Evolutionary conservation across 1,140 invertebrate genomes (phyloP), one percentile per base, ranked within the genome.

Genomic region (Hyles vespertilio): DNA sequence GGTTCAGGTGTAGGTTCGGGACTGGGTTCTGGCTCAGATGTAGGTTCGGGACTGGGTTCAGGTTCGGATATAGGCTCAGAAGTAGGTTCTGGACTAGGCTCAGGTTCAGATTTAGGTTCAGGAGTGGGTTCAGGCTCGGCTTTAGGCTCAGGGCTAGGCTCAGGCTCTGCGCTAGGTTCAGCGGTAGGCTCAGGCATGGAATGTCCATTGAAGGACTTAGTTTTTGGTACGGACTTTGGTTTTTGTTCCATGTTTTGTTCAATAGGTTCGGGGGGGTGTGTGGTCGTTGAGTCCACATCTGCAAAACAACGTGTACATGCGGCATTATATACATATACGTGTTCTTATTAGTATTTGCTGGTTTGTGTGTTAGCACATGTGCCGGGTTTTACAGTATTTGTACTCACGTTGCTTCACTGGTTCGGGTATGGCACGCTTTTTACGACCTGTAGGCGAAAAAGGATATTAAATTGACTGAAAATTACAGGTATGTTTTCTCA

Each of bases 221-320:
- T 72, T 64, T 67, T 68, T 12, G 69, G 56, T 45, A 51, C 69
- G 11, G 81, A 74, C 67, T 84, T 79, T 2, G 90, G 81, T 71
- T 81, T 84, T 5, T 90, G 84, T 70, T 91, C 82, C 0, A 81
- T 69, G 63, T 82, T 81, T 0, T 87, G 83, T 65, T 91, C 86
- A 90, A 82, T 80, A 2, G 83, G 70, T 58, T 84, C 76, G 69
- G 77, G 54, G 78, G 54, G 54, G 81, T 79, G 63, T 53, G 89
- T 81, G 58, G 90, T 88, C 57, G 90, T 74, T 73, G 87, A 89
- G 66, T 81, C 81, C 71, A 77, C 68, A 88, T 86, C 85, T 88
- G 85, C 59, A 86, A 88, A 80, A 79, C 64, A 82, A 82, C 63
- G 65, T 59, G 65, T 77, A 63, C 82, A 86, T 87, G 84, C 83